Evolutionary conservation across 1,140 invertebrate species (phyloP).

Genomic region (Halesus radiatus): DNA sequence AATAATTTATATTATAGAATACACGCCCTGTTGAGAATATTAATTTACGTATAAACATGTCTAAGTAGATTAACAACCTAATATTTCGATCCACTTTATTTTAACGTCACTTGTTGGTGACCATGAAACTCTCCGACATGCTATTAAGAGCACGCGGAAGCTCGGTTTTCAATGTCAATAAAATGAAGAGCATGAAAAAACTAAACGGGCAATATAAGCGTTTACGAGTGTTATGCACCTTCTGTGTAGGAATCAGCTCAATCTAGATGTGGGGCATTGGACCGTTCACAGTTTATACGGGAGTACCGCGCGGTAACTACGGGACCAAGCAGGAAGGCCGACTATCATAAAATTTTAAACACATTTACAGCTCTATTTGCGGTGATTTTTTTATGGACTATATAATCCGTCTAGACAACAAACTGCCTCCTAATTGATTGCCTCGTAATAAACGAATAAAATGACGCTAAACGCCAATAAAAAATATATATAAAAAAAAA

Average conservation of each 20-base stretch:
- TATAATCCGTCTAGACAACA: conserved; percentile 58
- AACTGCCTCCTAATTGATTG: conserved; percentile 57
- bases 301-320: not conserved
- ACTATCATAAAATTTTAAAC: conserved; percentile 54
- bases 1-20: too few species aligned
- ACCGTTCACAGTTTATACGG: not conserved
- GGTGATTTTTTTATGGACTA: conserved; percentile 57
- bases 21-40: too few species aligned
- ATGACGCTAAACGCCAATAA: conserved; percentile 54
- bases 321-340: conserved; percentile 5
- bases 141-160: not conserved
- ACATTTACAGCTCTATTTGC: conserved; percentile 53
- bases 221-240: conserved; percentile 30
- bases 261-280: conserved; percentile 5
- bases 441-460: conserved; percentile 58
- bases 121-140: too few species aligned
- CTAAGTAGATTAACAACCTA: too few species aligned
- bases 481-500: too few species aligned
- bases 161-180: conserved; percentile 3
- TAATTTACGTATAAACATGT: too few species aligned
- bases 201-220: conserved; percentile 22
- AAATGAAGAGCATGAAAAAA: not conserved
- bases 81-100: too few species aligned
- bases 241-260: not conserved
- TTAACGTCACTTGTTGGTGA: too few species aligned